Percentiles rank a stretch among this genome's conserved stretches.
Conservation (phyloP, 2,113 vertebrate genomes). For the Puntigrus tetrazona region DNA sequence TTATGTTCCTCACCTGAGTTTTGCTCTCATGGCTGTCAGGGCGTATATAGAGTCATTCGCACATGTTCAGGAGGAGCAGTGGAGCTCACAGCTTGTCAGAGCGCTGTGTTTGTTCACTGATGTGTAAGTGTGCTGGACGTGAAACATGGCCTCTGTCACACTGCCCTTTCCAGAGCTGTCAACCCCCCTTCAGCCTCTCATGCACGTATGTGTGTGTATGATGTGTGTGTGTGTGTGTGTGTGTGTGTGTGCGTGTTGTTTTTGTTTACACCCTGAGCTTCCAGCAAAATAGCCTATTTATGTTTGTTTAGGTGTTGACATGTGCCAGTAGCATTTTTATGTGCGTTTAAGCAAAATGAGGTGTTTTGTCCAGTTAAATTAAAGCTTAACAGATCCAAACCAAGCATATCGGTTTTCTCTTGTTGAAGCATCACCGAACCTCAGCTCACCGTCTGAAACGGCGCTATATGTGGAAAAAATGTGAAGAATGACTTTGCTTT, state of each 20-base stretch:
- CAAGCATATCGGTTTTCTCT: neutral
- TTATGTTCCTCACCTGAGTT: neutral
- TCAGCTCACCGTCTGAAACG: neutral
- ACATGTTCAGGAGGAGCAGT: slow-evolving; percentile 42
- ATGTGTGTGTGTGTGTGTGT: slow-evolving; percentile 20
- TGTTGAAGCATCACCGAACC: neutral
- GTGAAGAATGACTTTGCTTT: slow-evolving; percentile 4
- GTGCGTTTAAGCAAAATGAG: neutral
- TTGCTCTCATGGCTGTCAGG: slow-evolving; percentile 17
- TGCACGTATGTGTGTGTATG: slow-evolving; percentile 34
- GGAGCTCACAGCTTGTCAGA: slow-evolving; percentile 54
- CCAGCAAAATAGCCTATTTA: slow-evolving; percentile 29
- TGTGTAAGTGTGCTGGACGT: slow-evolving; percentile 65
- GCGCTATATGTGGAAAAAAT: neutral
- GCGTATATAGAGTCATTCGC: slow-evolving; percentile 37
- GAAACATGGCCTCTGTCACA: slow-evolving; percentile 68
- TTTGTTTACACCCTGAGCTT: slow-evolving; percentile 18
- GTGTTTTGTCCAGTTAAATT: neutral
- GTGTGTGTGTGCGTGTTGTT: neutral
- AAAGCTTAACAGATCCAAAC: neutral
- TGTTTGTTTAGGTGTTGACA: slow-evolving; percentile 8
- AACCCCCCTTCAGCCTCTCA: slow-evolving; percentile 28
- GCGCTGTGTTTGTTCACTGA: slow-evolving; percentile 55
- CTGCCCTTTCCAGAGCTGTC: slow-evolving; percentile 69
- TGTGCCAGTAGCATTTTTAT: neutral